Evolutionary conservation across 1,140 invertebrate species (phyloP).

Genomic region (Leptopilina boulardi): DNA sequence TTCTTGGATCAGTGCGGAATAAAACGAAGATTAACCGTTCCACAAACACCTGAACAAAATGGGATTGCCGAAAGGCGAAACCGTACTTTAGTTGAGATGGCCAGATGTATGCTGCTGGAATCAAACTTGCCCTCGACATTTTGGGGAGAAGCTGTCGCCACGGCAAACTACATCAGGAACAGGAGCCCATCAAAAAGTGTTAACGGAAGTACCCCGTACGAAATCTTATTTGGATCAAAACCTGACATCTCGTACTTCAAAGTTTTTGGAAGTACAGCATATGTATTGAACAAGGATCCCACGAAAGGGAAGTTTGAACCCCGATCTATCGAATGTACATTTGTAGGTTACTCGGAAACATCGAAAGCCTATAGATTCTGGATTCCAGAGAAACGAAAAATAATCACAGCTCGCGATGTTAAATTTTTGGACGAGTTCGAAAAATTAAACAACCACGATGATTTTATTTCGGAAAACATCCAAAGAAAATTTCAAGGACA

Average conservation of each 20-base stretch:
- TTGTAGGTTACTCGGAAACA: conserved; percentile 46
- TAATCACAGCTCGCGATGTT: conserved; percentile 38
- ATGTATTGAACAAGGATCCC: conserved; percentile 36
- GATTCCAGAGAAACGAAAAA: conserved; percentile 28
- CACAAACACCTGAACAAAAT: conserved; percentile 65
- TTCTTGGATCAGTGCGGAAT: conserved; percentile 53
- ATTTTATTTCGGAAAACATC: background rate
- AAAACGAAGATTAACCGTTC: conserved; percentile 46
- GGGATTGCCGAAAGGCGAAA: conserved; percentile 52
- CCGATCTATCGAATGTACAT: conserved; percentile 44
- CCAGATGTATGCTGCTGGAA: conserved; percentile 48
- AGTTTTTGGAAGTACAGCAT: conserved; percentile 46
- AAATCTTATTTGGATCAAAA: conserved; percentile 57
- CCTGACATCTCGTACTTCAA: conserved; percentile 57
- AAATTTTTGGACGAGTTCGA: conserved; percentile 56
- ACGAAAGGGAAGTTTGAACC: conserved; percentile 41
- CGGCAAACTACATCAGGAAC: conserved; percentile 51
- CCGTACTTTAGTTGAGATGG: conserved; percentile 44
- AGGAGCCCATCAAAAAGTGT: conserved; percentile 35
- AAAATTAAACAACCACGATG: background rate
- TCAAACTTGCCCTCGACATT: conserved; percentile 49
- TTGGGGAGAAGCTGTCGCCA: conserved; percentile 53
- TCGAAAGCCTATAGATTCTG: conserved; percentile 47
- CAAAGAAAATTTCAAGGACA: background rate
- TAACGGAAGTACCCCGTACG: conserved; percentile 60